Percentiles rank a stretch among this genome's conserved stretches.
These are phyloP conservation scores for Hexactinellida sp. DNA, from an alignment of 37 sponge, comb jelly and placozoan species.

Conservation along the genomic window DNA sequence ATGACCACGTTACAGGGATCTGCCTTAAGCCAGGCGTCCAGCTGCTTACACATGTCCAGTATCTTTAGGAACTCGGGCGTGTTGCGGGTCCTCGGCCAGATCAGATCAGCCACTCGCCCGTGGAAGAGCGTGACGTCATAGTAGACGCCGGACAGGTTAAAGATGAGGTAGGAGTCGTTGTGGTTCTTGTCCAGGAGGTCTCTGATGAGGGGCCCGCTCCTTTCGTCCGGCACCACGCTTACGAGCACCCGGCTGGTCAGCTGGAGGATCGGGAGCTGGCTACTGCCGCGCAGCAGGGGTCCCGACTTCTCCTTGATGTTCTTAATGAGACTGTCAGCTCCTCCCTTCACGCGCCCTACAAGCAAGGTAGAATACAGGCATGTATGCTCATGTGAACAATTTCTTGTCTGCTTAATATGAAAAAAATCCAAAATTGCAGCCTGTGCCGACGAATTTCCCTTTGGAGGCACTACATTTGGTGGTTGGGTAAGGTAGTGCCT, in stretches of 20 bases:
- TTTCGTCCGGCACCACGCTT: slow-evolving; percentile 1
- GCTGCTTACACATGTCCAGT: slow-evolving; percentile 37
- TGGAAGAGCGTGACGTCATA: slow-evolving; percentile 36
- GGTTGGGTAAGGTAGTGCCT: too few relatives aligned
- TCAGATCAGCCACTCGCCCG: slow-evolving; percentile 52
- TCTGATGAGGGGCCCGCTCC: background rate
- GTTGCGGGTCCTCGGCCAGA: slow-evolving; percentile 36
- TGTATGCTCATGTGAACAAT: too few relatives aligned
- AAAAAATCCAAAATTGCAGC: too few relatives aligned
- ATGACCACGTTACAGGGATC: slow-evolving; percentile 53
- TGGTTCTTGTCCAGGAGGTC: slow-evolving; percentile 50
- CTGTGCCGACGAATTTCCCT: too few relatives aligned
- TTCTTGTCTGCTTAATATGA: too few relatives aligned
- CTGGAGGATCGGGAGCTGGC: background rate
- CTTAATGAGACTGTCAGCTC: slow-evolving; percentile 60
- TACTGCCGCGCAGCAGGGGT: background rate
- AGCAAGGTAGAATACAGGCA: too few relatives aligned
- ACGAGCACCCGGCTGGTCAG: background rate
- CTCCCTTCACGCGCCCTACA: slow-evolving; percentile 55
- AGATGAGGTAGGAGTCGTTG: slow-evolving; percentile 54
- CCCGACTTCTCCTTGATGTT: slow-evolving; percentile 72
- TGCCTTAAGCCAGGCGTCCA: slow-evolving; percentile 55
- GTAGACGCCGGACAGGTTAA: slow-evolving; percentile 57
- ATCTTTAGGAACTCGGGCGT: slow-evolving; percentile 55
- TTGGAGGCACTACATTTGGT: too few relatives aligned